Evolutionary conservation across 2,113 vertebrate species (phyloP).

Genomic region (Anas platyrhynchos): DNA sequence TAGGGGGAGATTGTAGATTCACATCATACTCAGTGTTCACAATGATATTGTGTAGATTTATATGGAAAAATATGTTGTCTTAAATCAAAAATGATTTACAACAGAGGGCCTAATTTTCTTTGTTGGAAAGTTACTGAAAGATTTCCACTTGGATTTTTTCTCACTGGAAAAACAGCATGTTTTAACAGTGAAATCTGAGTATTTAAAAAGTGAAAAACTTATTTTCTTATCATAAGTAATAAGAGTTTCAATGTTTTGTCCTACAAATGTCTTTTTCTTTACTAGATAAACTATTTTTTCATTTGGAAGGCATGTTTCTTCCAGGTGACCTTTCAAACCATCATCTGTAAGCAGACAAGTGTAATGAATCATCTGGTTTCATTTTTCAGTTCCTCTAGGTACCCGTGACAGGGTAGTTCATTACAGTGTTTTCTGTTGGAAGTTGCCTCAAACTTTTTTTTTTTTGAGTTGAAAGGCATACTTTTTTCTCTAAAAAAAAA

Average conservation of each 20-base stretch:
- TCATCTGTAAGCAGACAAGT: constrained; percentile 1
- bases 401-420: constrained; percentile 26
- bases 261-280: background rate
- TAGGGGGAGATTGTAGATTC: background rate
- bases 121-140: background rate
- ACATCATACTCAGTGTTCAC: background rate
- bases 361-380: constrained; percentile 50
- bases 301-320: constrained; percentile 17
- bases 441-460: background rate
- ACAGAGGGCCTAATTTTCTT: background rate
- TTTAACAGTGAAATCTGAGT: background rate
- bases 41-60: background rate
- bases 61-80: background rate
- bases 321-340: constrained; percentile 34
- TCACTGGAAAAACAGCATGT: background rate
- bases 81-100: background rate
- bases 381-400: constrained; percentile 10
- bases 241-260: background rate
- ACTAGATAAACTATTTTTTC: background rate
- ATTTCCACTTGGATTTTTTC: background rate
- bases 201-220: background rate
- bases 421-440: background rate
- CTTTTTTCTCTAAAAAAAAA: background rate
- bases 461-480: background rate
- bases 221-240: background rate